phyloP scores from a whole-genome alignment of 2,888 invertebrate species.

The Nomada fabriciana region DNA sequence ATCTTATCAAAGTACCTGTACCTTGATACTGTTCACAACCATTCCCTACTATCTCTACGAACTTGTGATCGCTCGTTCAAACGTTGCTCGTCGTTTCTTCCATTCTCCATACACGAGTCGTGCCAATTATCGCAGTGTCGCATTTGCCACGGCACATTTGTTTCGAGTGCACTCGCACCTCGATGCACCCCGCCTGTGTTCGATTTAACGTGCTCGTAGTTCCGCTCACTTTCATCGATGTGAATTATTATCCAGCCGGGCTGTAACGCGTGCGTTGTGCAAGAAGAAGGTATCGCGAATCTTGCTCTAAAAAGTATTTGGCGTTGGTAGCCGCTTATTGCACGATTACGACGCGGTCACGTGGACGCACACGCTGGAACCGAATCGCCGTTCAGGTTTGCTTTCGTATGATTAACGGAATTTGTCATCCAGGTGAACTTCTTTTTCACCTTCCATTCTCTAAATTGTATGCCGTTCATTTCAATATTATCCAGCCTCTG shows the following conservation, averaged over 20 bases:
- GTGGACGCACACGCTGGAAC: not conserved
- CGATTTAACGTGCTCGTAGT: not conserved
- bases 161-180: not conserved
- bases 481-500: too few species aligned
- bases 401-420: not conserved
- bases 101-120: too few species aligned
- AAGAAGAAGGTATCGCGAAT: conserved; percentile 70
- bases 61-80: too few species aligned
- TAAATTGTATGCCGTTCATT: not conserved
- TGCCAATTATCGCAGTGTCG: not conserved
- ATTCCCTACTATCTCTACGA: too few species aligned
- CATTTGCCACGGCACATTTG: not conserved
- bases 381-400: not conserved
- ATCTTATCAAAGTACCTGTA: too few species aligned
- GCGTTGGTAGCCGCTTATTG: conserved; percentile 29
- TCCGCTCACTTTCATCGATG: conserved; percentile 65
- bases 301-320: conserved; percentile 36
- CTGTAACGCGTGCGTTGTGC: conserved; percentile 52
- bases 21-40: too few species aligned
- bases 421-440: not conserved
- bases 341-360: conserved; percentile 38
- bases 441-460: not conserved
- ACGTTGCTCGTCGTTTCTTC: too few species aligned
- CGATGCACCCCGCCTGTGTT: conserved; percentile 45
- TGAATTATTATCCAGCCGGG: conserved; percentile 48